Evolutionary conservation across 1,140 invertebrate species (phyloP), one percentile per base, ranked within the genome.

Genomic region (Helicoverpa armigera): DNA sequence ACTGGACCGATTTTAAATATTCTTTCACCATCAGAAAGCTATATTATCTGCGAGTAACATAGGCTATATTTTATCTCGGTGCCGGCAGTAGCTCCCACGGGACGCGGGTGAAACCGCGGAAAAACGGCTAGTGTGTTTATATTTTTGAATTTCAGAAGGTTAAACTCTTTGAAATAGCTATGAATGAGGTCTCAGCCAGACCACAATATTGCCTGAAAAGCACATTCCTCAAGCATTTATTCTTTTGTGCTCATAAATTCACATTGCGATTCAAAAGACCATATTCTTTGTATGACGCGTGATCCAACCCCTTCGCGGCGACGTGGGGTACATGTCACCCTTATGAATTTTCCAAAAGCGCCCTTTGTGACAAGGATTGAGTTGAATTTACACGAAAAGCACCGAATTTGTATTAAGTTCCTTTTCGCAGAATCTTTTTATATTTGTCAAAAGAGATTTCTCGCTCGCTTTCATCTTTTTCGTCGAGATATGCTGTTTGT

Each of bases 321-420:
- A 5, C n/a, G 58, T 51, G 7, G 23, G 75, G 75, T 50, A 54
- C 35, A 75, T 76, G 43, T 50, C 18, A 56, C 48, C 50, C 50
- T 77, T 77, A 77, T 77, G 51, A 77, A 77, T 54, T 77, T 67
- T 35, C 56, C 31, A 31, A 43, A 54, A 10, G 16, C 35, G 16
- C 58, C 29, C 31, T 77, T 77, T 77, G 75, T 67, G 51, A 65
- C 23, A 23, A 5, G 9, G 48, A 76, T 76, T 76, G 60, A 63
- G 60, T 63, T 76, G 74, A 23, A 76, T 65, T 63, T 35, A 76
- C 48, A 51, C 29, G 56, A 63, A 51, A 9, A 76, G 73, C 35
- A 76, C 50, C 18, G 60, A 76, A 76, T 76, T 60, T 70, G 48
- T 70, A 70, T 53, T 43, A 53, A 72, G 23, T 31, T 53, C 23